These are phyloP conservation scores for Vulpes ferrilata DNA, from an alignment of 2,113 vertebrate genomes.

Conservation along the genomic window DNA sequence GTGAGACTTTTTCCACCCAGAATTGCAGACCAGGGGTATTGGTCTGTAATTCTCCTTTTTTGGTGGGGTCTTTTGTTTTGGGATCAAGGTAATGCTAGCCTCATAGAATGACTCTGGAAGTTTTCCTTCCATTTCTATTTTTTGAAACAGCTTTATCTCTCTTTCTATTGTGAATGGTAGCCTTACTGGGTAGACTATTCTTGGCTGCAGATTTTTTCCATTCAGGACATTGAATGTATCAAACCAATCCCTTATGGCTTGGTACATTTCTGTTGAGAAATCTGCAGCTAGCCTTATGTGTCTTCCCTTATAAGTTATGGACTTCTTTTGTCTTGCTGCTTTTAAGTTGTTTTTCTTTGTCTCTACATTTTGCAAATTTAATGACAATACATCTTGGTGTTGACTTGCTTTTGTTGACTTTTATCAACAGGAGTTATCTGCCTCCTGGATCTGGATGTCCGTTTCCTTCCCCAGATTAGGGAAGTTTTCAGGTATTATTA, in stretches of 20 bases:
- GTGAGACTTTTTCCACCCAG: too few species aligned
- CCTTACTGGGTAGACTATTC: not conserved
- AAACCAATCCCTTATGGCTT: not conserved
- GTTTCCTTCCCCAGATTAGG: not conserved
- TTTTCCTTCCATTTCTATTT: too few species aligned
- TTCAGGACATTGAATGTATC: not conserved
- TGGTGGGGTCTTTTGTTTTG: too few species aligned
- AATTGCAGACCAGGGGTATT: too few species aligned
- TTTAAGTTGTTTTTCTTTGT: not conserved
- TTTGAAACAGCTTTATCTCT: not conserved
- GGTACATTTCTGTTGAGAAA: not conserved
- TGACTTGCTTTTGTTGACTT: not conserved
- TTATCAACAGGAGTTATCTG: not conserved
- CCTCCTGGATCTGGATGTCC: not conserved
- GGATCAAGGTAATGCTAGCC: too few species aligned
- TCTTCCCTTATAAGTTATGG: not conserved
- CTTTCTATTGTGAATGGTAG: not conserved
- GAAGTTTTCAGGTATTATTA: not conserved
- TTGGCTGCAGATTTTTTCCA: not conserved
- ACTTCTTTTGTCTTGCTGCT: not conserved
- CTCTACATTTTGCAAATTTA: not conserved
- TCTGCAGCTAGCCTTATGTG: not conserved
- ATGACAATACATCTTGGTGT: not conserved
- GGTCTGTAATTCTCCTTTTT: too few species aligned
- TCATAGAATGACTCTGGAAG: too few species aligned